Conservation (phyloP, 2,888 invertebrate species). For the Monochamus alternatus region DNA sequence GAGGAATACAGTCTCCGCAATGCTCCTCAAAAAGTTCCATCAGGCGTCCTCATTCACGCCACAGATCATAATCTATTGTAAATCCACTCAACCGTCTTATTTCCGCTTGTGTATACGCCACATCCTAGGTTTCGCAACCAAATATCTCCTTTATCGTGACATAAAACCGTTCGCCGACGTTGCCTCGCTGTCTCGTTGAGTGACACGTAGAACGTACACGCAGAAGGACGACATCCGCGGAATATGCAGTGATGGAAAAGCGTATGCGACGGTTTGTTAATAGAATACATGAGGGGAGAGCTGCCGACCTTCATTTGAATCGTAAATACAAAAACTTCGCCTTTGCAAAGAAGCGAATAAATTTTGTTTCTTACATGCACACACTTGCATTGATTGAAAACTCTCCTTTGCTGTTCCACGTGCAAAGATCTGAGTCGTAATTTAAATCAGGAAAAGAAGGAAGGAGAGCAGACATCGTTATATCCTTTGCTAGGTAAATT, state of each 20-base stretch:
- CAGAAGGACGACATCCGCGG: background rate
- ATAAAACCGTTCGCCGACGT: background rate
- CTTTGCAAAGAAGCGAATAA: background rate
- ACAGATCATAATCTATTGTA: too few species aligned
- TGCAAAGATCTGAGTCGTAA: too few species aligned
- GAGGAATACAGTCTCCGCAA: background rate
- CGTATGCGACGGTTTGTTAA: background rate
- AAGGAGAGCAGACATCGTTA: too few species aligned
- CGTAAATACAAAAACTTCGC: background rate
- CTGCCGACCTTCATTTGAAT: background rate
- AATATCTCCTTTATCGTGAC: constrained; percentile 9
- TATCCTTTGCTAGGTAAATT: too few species aligned
- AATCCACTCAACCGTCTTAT: background rate
- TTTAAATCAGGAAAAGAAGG: too few species aligned
- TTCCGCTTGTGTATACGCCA: background rate
- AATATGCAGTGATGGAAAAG: background rate
- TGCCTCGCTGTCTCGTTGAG: constrained; percentile 2
- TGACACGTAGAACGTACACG: constrained; percentile 1
- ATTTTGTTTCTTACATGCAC: too few species aligned
- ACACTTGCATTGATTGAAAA: too few species aligned
- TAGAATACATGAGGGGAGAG: background rate
- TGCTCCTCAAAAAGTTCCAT: background rate
- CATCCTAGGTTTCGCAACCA: background rate
- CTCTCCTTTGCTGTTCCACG: too few species aligned
- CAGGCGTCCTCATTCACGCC: too few species aligned